A percentile compares a stretch with the other conserved stretches of the same genome.
phyloP scores from a whole-genome alignment of 2,113 vertebrate genomes.

The Ctenomys sociabilis region DNA sequence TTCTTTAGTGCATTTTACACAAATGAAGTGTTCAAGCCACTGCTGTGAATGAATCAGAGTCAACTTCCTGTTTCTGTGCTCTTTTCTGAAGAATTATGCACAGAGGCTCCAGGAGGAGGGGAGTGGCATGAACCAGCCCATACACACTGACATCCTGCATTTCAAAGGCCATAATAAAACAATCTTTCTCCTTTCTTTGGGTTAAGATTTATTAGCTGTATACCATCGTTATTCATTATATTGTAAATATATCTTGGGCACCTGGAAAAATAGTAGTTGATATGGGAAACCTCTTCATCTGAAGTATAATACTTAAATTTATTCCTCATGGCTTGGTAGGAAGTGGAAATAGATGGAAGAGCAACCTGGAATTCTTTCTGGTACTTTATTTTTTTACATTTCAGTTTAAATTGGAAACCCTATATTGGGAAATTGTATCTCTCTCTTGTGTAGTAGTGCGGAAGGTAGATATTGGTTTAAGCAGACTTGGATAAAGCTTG shows the following conservation, averaged over 20 bases:
- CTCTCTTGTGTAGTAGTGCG: not conserved
- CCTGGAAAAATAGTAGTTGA: slow-evolving; percentile 31
- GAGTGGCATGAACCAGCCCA: slow-evolving; percentile 14
- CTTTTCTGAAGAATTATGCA: slow-evolving; percentile 60
- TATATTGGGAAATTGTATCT: not conserved
- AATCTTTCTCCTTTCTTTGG: slow-evolving; percentile 6
- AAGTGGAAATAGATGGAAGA: slow-evolving; percentile 1
- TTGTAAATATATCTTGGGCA: slow-evolving; percentile 35
- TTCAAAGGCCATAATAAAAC: slow-evolving; percentile 64
- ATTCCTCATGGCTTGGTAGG: slow-evolving; percentile 14
- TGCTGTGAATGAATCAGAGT: slow-evolving; percentile 62
- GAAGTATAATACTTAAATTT: slow-evolving; percentile 17
- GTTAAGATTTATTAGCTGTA: slow-evolving; percentile 57
- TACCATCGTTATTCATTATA: slow-evolving; percentile 39
- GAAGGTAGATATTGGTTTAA: slow-evolving; percentile 38
- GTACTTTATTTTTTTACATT: not conserved
- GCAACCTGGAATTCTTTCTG: not conserved
- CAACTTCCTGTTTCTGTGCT: slow-evolving; percentile 66
- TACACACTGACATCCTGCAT: slow-evolving; percentile 39
- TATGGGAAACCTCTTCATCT: slow-evolving; percentile 59
- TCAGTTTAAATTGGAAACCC: not conserved
- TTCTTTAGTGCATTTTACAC: slow-evolving; percentile 50
- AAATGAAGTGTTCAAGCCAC: slow-evolving; percentile 57
- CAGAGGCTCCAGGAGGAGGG: slow-evolving; percentile 43
- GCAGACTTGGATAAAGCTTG: not conserved